Evolutionary conservation across 2,113 vertebrate species (phyloP), one percentile per base, ranked within the genome.

Genomic region (Corythornis madagascariensis): DNA sequence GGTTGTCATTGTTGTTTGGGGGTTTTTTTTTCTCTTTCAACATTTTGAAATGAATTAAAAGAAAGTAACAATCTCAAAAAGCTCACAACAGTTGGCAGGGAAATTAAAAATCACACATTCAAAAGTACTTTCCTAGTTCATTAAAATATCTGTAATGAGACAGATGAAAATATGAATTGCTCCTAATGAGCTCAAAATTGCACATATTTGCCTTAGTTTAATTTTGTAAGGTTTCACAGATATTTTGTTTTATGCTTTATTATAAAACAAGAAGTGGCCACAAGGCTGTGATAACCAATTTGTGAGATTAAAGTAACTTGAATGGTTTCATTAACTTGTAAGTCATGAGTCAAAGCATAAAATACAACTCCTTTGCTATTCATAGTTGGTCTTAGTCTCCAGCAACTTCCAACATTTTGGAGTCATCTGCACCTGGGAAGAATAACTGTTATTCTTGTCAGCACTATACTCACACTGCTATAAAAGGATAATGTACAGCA

Each of bases 231-330:
- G 94, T 92, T 97, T 98, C 96, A 96, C 92, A 97, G 96, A 97
- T 97, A 97, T 96, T 97, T 97, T 98, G 97, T 97, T 97, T 97
- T 97, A 95, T 95, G 96, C 97, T 97, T 92, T 97, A 96, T 97
- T 98, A 97, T 97, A 95, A 97, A 97, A 97, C 96, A 97, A 97
- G 96, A 98, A 98, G 95, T 97, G 93, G 97, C 95, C 98, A 98
- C 97, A 97, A 97, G 97, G 96, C 97, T 98, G 97, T 97, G 97
- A 98, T 98, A 98, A 97, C 97, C 96, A 97, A 97, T 98, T 97
- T 98, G 96, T 92, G 96, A 98, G 96, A 98, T 97, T 97, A 97
- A 97, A 98, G 97, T 94, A 95, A 94, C 97, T 97, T 95, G 96
- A 98, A 97, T 53, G 50, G 93, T 97, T 98, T 97, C 96, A 97